Evolutionary conservation across 2,888 invertebrate species (phyloP), one percentile per base, ranked within the genome.

Genomic region (Drosophila emarginata): DNA sequence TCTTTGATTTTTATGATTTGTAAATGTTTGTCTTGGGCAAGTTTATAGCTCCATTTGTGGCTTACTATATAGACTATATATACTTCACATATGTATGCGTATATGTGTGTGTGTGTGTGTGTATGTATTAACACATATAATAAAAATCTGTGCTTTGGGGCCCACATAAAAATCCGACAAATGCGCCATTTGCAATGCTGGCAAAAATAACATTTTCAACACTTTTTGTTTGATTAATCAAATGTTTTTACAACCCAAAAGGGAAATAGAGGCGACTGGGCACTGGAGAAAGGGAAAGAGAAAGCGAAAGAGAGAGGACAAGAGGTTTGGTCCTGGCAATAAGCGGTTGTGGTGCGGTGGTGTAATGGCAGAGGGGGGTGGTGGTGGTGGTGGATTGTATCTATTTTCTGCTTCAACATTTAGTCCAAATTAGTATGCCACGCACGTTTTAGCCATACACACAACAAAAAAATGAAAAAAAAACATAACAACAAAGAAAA

Each of bases 171-270:
- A 83, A 78, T 78, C 83, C 64, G 45, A 45, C 45, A 77, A 87
- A 85, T 79, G 83, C 82, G 79, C 73, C 85, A 77, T 87, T 87
- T 84, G 85, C 81, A 73, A 67, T 64, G 80, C 78, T 85, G 77
- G 84, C 80, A 78, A 77, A 83, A 86, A 86, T 81, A 87, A 75
- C 88, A 87, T 88, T 87, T 84, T 82, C 88, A 87, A 84, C 83
- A 84, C 83, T 86, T 88, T 83, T 77, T 74, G 75, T 86, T 88
- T 79, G 84, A 80, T 87, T 80, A 83, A 85, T 80, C 77, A 80
- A 80, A 78, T 68, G 70, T 70, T 79, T 45, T 66, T 72, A 67
- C 64, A 73, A 37, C 61, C 66, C 60, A 45, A 66, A 74, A 45
- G 45, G 45, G 45, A 45, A 45, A 45, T 45, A 45, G 45, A 45